Evolutionary conservation across 2,888 invertebrate species (phyloP), one percentile per base, ranked within the genome.

Genomic region (Drosophila aldrichi): DNA sequence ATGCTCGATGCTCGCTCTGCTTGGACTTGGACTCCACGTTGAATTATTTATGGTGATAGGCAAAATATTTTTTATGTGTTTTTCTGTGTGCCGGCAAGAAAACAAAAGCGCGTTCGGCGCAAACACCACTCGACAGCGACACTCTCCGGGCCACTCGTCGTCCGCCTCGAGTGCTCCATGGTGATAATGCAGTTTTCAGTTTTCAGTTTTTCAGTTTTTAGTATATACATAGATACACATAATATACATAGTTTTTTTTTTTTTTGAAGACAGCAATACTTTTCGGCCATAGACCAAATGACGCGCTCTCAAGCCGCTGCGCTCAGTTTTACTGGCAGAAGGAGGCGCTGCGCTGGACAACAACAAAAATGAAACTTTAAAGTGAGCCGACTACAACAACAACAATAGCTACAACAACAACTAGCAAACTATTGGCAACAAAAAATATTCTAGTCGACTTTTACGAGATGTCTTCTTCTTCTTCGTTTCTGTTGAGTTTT

Each of bases 11-110:
- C 40, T 71, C 57, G 51, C 61, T 70, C 36, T 38, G 36, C 54
- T 54, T 36, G 54, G n/a, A n/a, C n/a, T n/a, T n/a, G n/a, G 58
- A 61, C 70, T 61, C 74, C 41, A 58, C 70, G 84, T 82, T 83
- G 84, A 89, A 90, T 90, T 90, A 90, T 90, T 90, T 89, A 90
- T 81, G 82, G 85, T 90, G 90, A 90, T 90, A 79, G 88, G 90
- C 89, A 90, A 85, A 85, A 88, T 82, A 84, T 70, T 79, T 79
- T 85, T 83, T 87, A 73, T 80, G 69, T 77, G 70, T 57, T 81
- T 83, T 77, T 71, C 65, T 81, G 78, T 79, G n/a, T 67, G 86
- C 74, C 86, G 87, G 85, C 82, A 82, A 78, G 62, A 84, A 84
- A 83, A 84, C 81, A 85, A 88, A 84, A 87, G 75, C 76, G 70